Conservation (phyloP, 2,113 vertebrate species). For the Polyodon spathula region DNA sequence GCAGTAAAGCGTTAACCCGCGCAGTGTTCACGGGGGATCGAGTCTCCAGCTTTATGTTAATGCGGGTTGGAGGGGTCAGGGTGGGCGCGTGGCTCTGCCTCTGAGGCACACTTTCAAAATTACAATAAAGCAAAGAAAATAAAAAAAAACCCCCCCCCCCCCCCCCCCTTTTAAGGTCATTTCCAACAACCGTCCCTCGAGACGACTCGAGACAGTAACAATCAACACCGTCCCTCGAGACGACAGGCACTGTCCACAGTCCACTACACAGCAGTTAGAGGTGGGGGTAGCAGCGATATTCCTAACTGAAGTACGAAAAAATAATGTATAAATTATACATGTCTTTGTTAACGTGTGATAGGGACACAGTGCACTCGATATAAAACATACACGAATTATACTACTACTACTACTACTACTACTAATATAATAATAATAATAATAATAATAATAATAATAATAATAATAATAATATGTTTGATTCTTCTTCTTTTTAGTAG, state of each 20-base stretch:
- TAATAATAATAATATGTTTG: too few species aligned
- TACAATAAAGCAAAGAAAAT: conserved; percentile 24
- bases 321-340: background rate
- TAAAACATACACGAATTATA: too few species aligned
- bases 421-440: too few species aligned
- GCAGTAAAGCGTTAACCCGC: conserved; percentile 12
- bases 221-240: conserved; percentile 31
- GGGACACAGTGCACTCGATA: too few species aligned
- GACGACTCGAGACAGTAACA: conserved; percentile 26
- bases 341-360: too few species aligned
- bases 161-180: conserved; percentile 7
- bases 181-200: conserved; percentile 5
- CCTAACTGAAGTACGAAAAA: conserved; percentile 6
- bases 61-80: conserved; percentile 32
- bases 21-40: conserved; percentile 14
- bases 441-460: too few species aligned
- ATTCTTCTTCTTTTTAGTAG: too few species aligned
- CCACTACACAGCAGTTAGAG: conserved; percentile 24
- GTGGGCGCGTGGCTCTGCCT: conserved; percentile 35
- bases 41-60: conserved; percentile 41
- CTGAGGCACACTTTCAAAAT: conserved; percentile 37
- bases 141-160: conserved; percentile 8
- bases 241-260: conserved; percentile 25
- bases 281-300: background rate
- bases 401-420: too few species aligned